phyloP scores from a whole-genome alignment of 2,888 invertebrate genomes.

The Meliscaeva auricollis region DNA sequence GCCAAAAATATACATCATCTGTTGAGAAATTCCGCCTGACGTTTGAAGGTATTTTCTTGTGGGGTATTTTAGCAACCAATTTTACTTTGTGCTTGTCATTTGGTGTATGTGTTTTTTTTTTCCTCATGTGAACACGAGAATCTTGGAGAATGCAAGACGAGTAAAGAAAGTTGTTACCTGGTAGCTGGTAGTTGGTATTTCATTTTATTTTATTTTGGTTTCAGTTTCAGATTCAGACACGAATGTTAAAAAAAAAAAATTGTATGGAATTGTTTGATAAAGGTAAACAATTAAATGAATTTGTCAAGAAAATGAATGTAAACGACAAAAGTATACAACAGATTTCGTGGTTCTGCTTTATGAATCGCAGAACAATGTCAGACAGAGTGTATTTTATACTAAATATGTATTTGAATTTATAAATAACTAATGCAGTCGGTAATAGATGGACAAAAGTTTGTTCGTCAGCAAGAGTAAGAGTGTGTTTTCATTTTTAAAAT shows the following conservation, averaged over 20 bases:
- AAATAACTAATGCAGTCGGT: conserved; percentile 27
- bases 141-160: conserved; percentile 44
- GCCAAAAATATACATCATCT: conserved; percentile 53
- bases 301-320: neutral
- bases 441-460: conserved; percentile 4
- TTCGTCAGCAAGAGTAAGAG: conserved; percentile 37
- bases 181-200: neutral
- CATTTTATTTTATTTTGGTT: conserved; percentile 28
- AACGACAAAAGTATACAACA: neutral
- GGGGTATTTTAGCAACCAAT: conserved; percentile 57
- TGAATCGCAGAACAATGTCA: conserved; percentile 2
- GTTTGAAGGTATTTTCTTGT: conserved; percentile 54
- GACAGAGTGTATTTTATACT: conserved; percentile 43
- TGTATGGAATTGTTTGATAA: conserved; percentile 28
- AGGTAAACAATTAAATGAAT: conserved; percentile 2
- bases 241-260: neutral
- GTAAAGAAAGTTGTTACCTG: conserved; percentile 42
- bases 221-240: conserved; percentile 6
- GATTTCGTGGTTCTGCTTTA: conserved; percentile 12
- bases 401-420: conserved; percentile 38
- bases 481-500: neutral
- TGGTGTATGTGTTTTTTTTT: conserved; percentile 15
- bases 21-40: conserved; percentile 58
- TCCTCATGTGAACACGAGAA: conserved; percentile 59
- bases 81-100: conserved; percentile 68